Evolutionary conservation across 1,140 invertebrate genomes (phyloP), one percentile per base, ranked within the genome.

Genomic region (Aleiodes sp.): DNA sequence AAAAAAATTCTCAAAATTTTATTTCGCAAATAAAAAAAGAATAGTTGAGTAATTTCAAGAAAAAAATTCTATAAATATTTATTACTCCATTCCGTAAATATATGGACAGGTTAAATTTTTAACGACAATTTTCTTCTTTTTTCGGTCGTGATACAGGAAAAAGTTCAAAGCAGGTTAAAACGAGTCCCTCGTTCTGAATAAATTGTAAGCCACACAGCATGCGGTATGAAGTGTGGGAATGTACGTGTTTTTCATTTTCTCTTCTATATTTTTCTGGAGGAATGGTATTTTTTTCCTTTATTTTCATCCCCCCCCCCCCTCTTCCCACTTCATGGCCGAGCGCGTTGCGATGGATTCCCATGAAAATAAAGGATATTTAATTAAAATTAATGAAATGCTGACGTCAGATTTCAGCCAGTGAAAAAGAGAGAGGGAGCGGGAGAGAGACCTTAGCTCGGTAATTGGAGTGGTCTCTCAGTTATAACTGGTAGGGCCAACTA

Each of bases 371-470:
- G 72, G 77, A 80, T 79, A 79, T 81, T 79, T 79, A 78, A 81
- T 81, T 81, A 81, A 81, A 81, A 81, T 80, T 81, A 81, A 81
- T 81, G 78, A 80, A 81, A 80, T 70, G 68, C 73, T 70, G 69
- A 76, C 75, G 72, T 77, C 70, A 74, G 68, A n/a, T 73, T 72
- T 52, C 46, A 21, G 26, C 16, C 21, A 52, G 46, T 52, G 21
- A 21, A n/a, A n/a, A 52, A 52, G 46, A 24, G 46, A 24, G 46
- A 52, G 71, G 28, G 65, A 66, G 41, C 14, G 37, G 66, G 64
- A 31, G 57, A 37, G 63, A 68, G 63, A 41, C 59, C 39, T n/a
- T n/a, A n/a, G n/a, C 59, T 43, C 74, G 62, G 73, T 81, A 80
- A 81, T 81, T 80, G 78, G 79, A 81, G 76, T 76, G 78, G 68